phyloP scores from a whole-genome alignment of 2,797 vertebrate species.

The Vespertilio murinus region DNA sequence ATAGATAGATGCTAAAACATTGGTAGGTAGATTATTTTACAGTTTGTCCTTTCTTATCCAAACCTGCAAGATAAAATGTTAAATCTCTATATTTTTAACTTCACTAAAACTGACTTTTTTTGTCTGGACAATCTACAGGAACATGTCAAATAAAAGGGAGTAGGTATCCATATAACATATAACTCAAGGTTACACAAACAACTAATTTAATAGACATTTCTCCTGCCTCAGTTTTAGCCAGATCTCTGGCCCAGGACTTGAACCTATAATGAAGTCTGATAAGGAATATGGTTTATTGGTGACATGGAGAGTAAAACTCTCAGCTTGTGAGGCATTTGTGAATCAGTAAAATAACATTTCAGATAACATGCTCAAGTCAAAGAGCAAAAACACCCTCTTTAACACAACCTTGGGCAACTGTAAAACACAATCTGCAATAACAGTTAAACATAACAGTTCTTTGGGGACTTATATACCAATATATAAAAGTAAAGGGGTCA shows the following conservation, averaged over 20 bases:
- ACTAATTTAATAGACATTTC: constrained; percentile 46
- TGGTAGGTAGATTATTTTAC: not conserved
- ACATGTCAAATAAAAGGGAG: constrained; percentile 53
- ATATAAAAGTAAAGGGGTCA: constrained; percentile 76
- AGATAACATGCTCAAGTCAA: constrained; percentile 56
- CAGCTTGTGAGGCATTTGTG: constrained; percentile 70
- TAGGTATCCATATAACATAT: constrained; percentile 28
- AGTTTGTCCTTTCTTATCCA: not conserved
- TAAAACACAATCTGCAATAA: constrained; percentile 80
- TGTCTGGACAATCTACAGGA: constrained; percentile 25
- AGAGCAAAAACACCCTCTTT: constrained; percentile 71
- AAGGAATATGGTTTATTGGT: constrained; percentile 71
- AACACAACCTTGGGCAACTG: constrained; percentile 71
- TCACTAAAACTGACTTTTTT: not conserved
- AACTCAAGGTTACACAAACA: constrained; percentile 69
- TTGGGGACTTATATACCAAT: constrained; percentile 70
- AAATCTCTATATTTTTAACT: constrained; percentile 25
- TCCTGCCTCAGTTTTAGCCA: constrained; percentile 43
- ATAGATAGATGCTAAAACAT: not conserved
- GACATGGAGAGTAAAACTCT: constrained; percentile 75
- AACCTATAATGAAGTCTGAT: constrained; percentile 70
- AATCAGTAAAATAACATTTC: constrained; percentile 76
- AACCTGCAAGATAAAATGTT: not conserved
- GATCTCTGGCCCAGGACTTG: constrained; percentile 32
- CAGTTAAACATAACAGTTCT: constrained; percentile 74